Evolutionary conservation across 1,140 invertebrate genomes (phyloP).

Genomic region (Camponotus floridanus): DNA sequence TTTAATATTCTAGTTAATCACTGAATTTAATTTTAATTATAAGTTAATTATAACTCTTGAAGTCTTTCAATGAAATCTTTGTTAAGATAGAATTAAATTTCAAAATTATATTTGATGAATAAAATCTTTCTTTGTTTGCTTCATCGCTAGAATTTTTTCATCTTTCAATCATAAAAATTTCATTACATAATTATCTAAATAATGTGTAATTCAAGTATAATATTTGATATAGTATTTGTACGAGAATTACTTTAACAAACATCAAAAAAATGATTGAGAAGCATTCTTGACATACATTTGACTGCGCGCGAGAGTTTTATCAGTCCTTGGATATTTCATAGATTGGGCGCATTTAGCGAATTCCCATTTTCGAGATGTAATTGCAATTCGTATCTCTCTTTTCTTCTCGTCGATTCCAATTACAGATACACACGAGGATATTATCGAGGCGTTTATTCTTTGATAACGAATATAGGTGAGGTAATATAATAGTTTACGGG

Average conservation of each 20-base stretch:
- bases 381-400: constrained; percentile 26
- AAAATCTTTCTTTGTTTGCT: no score
- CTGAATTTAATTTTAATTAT: no score
- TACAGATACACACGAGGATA: constrained; percentile 42
- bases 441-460: constrained; percentile 52
- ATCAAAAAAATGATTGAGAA: not conserved
- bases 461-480: constrained; percentile 26
- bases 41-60: no score
- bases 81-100: not conserved
- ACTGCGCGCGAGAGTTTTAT: no score
- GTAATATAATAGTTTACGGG: constrained; percentile 40
- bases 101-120: no score
- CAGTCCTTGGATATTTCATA: not conserved
- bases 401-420: constrained; percentile 42
- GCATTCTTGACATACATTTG: not conserved
- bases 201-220: not conserved
- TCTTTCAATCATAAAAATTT: not conserved
- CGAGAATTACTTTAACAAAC: not conserved
- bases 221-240: not conserved
- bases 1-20: no score
- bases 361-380: constrained; percentile 44
- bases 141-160: no score
- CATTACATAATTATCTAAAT: not conserved
- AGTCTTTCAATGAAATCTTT: not conserved
- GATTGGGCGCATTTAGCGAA: constrained; percentile 21